Evolutionary conservation across 2,113 vertebrate genomes (phyloP), one percentile per base, ranked within the genome.

Genomic region (Amblyopsis rosae): DNA sequence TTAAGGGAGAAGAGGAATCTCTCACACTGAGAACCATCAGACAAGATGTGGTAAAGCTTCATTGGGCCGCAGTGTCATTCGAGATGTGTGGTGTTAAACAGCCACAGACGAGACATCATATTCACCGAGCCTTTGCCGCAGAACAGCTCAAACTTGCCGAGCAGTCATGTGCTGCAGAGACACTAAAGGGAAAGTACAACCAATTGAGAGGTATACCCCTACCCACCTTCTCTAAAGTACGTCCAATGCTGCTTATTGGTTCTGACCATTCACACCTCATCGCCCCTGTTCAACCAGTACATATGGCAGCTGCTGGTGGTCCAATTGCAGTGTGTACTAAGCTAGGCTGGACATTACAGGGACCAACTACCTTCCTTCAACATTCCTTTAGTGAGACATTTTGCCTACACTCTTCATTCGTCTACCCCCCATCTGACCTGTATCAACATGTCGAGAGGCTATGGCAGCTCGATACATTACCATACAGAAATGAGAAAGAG

Each of bases 401-500:
- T n/a, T 53, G 50, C n/a, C 50, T 53, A n/a, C 50, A 53, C 50
- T 53, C 50, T 15, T 53, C n/a, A 53, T 53, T 53, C 12, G 2
- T n/a, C 50, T 15, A 1, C n/a, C 50, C 50, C n/a, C 10, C 50
- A 6, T 53, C 50, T 15, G 50, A 53, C 12, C 12, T 53, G 50
- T 53, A 53, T n/a, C 50, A 53, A 53, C 50, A 53, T n/a, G 50
- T 53, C n/a, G 50, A 53, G 50, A 53, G 9, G n/a, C 50, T 53
- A 10, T 53, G 50, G 50, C 7, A 53, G 50, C n/a, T 53, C 12
- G 8, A 53, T 12, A 53, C 50, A 53, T 53, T 5, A 10, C 50
- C 50, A 53, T 53, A 53, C 50, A 53, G 50, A 53, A 51, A 53
- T 53, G 50, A 53, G 50, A 53, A n/a, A n/a, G 50, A 53, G 50